Percentiles rank a stretch among this genome's conserved stretches.
These are phyloP conservation scores for Drosophila subobscura DNA, from an alignment of 1,140 invertebrate species.

Conservation along the genomic window DNA sequence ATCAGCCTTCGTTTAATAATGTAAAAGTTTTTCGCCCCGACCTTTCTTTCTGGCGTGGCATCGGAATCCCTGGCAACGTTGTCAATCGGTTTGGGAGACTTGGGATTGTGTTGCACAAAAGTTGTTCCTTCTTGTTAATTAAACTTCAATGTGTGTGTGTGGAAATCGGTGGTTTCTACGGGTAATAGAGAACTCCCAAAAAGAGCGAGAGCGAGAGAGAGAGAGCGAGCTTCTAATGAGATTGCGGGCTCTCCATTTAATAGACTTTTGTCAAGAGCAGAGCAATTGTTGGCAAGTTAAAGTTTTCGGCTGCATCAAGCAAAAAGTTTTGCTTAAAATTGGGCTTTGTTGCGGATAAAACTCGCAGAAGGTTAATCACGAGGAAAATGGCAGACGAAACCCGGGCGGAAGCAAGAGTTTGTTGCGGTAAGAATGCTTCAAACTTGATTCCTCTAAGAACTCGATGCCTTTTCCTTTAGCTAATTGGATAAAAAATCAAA, in stretches of 20 bases:
- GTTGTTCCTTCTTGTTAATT: conserved; percentile 67
- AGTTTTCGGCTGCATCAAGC: not conserved
- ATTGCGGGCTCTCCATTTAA: conserved; percentile 31
- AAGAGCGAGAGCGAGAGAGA: conserved; percentile 26
- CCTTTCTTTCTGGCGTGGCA: conserved; percentile 1
- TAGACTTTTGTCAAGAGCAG: conserved; percentile 13
- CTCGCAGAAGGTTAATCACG: too few relatives aligned
- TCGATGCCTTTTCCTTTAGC: conserved; percentile 11
- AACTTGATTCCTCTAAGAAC: conserved; percentile 15
- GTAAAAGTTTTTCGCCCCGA: conserved; percentile 51
- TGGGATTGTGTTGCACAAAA: conserved; percentile 52
- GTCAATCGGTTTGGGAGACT: conserved; percentile 48
- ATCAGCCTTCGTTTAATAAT: conserved; percentile 57
- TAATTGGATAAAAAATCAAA: conserved; percentile 14
- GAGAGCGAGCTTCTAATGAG: conserved; percentile 29
- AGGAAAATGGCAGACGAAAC: too few relatives aligned
- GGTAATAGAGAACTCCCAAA: conserved; percentile 39
- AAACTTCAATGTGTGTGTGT: conserved; percentile 62
- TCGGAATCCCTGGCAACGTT: conserved; percentile 29
- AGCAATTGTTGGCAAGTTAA: conserved; percentile 1
- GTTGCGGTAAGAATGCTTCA: not conserved
- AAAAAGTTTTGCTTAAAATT: conserved; percentile 6
- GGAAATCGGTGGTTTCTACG: conserved; percentile 26
- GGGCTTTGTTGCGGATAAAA: not conserved
- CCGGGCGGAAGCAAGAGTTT: too few relatives aligned